Percentiles rank a stretch among this genome's conserved stretches.
These are phyloP conservation scores for Aphyosemion australe DNA, from an alignment of 2,113 vertebrate species.

Conservation along the genomic window DNA sequence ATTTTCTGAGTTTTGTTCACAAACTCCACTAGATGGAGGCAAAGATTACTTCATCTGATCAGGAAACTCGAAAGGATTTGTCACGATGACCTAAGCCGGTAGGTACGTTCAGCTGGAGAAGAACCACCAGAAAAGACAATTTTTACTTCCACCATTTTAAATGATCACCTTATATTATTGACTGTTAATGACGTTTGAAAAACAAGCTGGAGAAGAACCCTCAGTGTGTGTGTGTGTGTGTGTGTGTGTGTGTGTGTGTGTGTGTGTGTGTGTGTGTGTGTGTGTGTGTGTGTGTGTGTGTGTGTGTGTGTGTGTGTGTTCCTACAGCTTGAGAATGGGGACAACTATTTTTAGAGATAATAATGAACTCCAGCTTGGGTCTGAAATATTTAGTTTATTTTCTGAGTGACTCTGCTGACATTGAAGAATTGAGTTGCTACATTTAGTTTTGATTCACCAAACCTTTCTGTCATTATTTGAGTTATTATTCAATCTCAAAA, in stretches of 20 bases:
- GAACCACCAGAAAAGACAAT: neutral
- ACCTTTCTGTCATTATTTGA: no score
- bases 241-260: no score
- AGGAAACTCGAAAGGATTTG: no score
- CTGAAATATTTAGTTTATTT: conserved; percentile 16
- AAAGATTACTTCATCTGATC: neutral
- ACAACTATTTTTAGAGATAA: conserved; percentile 1
- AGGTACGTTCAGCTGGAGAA: neutral
- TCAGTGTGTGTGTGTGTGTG: no score
- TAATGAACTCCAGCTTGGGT: conserved; percentile 9
- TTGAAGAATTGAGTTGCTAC: no score
- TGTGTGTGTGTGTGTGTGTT: neutral
- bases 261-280: no score
- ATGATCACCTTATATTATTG: no score
- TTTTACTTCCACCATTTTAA: no score
- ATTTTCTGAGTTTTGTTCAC: neutral
- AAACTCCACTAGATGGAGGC: conserved; percentile 24
- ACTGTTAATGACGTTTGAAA: no score
- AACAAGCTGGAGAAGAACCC: no score
- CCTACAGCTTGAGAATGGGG: conserved; percentile 15
- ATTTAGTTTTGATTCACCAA: no score
- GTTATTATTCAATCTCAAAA: neutral
- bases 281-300: no score
- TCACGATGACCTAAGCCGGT: neutral
- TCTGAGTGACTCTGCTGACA: neutral